Evolutionary conservation across 2,888 invertebrate species (phyloP), one percentile per base, ranked within the genome.

Genomic region (Scrobipalpa atriplicella): DNA sequence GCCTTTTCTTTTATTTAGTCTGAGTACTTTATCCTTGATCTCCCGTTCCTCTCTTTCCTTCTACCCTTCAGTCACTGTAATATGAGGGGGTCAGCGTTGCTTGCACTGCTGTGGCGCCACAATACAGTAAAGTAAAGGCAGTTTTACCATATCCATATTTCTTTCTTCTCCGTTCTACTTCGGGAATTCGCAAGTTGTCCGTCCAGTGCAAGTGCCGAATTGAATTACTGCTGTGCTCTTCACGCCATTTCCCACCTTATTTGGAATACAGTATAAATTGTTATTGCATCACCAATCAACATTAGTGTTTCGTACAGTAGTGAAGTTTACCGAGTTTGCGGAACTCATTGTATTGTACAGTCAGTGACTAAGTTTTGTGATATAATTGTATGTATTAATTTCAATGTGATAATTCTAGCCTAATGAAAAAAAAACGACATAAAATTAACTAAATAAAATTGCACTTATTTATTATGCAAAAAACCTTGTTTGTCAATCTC

Each of bases 141-240:
- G 39, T 6, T 38, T 7, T 47, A 52, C 18, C 63, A 16, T 10
- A 63, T 63, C 51, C 47, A 63, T 16, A 11, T 6, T 52, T 63
- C n/a, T 43, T 43, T 13, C 36, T 16, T 63, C 38, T 11, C 7
- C 18, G 51, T 58, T 64, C 47, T 18, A 63, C 52, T 67, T 65
- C 63, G 51, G 62, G 64, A 68, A 65, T 66, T 64, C 66, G 43
- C 62, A 65, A 68, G 66, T 66, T 60, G 68, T 62, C 63, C 65
- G 65, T 63, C 62, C 60, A 39, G 10, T 58, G 62, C 56, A 52
- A 64, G 41, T 36, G 65, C 41, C 47, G 29, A 62, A 66, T 68
- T 41, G 63, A 68, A 68, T 68, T 68, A 66, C 60, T 16, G 11
- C 51, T 51, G 61, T 21, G 19, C 61, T 38, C 61, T 63, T 66